Conservation (phyloP, 2,888 invertebrate species). For the Aspidapion aeneum region DNA sequence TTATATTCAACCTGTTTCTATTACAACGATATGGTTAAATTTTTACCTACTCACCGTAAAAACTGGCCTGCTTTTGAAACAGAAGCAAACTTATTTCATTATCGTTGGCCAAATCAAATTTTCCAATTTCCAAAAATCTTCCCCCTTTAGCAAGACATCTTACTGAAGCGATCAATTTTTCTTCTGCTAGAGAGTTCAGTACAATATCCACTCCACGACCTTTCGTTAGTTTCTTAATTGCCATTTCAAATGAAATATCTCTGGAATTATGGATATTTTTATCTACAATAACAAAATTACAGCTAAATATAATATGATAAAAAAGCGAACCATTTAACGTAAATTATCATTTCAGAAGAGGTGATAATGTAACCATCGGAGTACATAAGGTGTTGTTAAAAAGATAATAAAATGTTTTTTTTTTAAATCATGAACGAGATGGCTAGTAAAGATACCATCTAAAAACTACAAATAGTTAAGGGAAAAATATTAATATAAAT, state of each 20-base stretch:
- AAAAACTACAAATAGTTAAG: no score
- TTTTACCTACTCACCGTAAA: slow-evolving; percentile 64
- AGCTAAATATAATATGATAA: no score
- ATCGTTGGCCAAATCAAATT: slow-evolving; percentile 68
- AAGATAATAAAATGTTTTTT: no score
- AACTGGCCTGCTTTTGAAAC: slow-evolving; percentile 68
- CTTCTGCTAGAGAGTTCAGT: slow-evolving; percentile 88
- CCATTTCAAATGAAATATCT: slow-evolving; percentile 81
- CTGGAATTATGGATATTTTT: slow-evolving; percentile 59
- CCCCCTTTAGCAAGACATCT: slow-evolving; percentile 60
- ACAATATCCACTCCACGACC: slow-evolving; percentile 90
- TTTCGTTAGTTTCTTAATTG: slow-evolving; percentile 74
- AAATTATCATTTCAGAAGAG: no score
- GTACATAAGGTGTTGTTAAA: no score
- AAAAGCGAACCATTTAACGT: no score
- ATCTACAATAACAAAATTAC: slow-evolving; percentile 20
- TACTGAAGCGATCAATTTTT: slow-evolving; percentile 75
- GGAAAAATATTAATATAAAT: no score
- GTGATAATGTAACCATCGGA: no score
- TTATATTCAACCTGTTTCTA: no score
- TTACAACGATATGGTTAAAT: no score
- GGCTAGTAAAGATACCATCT: no score
- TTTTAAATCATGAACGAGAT: no score
- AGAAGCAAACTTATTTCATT: slow-evolving; percentile 60
- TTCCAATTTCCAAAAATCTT: slow-evolving; percentile 76